Evolutionary conservation across 2,888 invertebrate genomes (phyloP), one percentile per base, ranked within the genome.

Genomic region (Lasioglossum morio): DNA sequence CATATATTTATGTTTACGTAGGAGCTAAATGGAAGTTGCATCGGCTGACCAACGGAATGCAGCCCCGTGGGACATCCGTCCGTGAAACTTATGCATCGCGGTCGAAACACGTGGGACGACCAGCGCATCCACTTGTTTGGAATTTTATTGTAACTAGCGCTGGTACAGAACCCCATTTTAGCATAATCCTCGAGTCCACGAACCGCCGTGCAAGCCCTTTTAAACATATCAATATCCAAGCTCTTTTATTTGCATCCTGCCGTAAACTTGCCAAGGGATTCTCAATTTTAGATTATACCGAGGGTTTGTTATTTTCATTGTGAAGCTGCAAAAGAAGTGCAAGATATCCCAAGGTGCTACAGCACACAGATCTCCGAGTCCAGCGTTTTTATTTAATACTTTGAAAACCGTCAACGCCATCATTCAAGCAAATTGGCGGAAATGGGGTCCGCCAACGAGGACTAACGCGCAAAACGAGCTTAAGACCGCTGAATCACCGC

Each of bases 41-140:
- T 70, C 77, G 76, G 14, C 70, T 72, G 83, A 43, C 43, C 48
- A 8, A 72, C 77, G 89, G 89, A 89, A 89, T 89, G 89, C 85
- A 81, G 89, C 77, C 81, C 73, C 85, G 89, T 86, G 85, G 88
- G 88, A 88, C 79, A 90, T 86, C 79, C 85, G 79, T 79, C 82
- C 83, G 82, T 53, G 81, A 70, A 85, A 66, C 81, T 69, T 89
- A 90, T 91, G 90, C 88, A 91, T 88, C 88, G 89, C 89, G 90
- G 90, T 84, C 90, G 88, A 84, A 66, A 57, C 87, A 87, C 90
- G 90, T 91, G 90, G 90, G 90, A 87, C 70, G 90, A 16, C 23
- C 73, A 30, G 76, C 73, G 73, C 69, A 83, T 87, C 79, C 85
- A 81, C 82, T 86, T 86, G 84, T 83, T 81, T 79, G 78, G 72